Evolutionary conservation across 2,888 invertebrate genomes (phyloP).

Genomic region (Leptopilina syphax): DNA sequence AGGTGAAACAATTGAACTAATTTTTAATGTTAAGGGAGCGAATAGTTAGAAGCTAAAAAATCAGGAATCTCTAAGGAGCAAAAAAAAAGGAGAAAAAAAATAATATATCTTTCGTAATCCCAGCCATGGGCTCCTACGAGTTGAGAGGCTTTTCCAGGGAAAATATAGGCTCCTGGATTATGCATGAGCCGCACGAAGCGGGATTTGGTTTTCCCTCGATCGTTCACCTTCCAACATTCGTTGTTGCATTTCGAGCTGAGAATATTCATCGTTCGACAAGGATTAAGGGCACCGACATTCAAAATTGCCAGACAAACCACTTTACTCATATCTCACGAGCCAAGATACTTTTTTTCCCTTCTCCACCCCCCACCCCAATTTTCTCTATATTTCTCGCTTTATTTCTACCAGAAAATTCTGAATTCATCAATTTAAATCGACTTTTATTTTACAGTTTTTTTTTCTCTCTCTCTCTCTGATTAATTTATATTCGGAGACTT

Average conservation of each 20-base stretch:
- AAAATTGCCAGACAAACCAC: constrained; percentile 29
- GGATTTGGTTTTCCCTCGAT: constrained; percentile 52
- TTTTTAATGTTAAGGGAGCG: constrained; percentile 16
- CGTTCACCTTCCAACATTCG: constrained; percentile 44
- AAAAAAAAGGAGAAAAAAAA: constrained; percentile 31
- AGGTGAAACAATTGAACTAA: neutral
- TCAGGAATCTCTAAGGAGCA: constrained; percentile 30
- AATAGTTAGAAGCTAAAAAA: constrained; percentile 14
- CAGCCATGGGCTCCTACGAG: constrained; percentile 24
- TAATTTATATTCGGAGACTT: constrained; percentile 17
- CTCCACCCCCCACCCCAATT: no score
- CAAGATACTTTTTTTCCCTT: neutral
- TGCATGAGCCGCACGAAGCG: constrained; percentile 57
- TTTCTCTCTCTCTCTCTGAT: neutral
- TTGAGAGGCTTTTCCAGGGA: constrained; percentile 47
- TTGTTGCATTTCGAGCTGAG: constrained; percentile 43
- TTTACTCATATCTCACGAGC: constrained; percentile 1
- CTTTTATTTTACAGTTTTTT: constrained; percentile 10
- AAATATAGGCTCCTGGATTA: constrained; percentile 62
- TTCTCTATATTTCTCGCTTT: neutral
- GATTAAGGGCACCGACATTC: constrained; percentile 39
- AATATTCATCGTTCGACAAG: constrained; percentile 42
- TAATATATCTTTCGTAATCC: constrained; percentile 39
- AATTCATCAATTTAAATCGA: constrained; percentile 20
- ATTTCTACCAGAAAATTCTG: neutral